Evolutionary conservation across 2,797 vertebrate genomes (phyloP).

Genomic region (Sciurus carolinensis): DNA sequence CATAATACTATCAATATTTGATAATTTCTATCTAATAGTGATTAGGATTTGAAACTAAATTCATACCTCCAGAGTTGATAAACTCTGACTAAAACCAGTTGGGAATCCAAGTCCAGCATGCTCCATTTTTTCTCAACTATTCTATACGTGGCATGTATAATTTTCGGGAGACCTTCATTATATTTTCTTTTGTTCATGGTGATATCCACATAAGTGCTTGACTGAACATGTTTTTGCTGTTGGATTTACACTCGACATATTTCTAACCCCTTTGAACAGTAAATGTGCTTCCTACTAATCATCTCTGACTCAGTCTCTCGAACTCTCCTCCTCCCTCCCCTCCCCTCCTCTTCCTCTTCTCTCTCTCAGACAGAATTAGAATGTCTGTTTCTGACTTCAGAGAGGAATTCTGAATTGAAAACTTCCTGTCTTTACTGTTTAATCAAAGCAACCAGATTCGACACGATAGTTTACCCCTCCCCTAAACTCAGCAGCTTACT

Average conservation of each 20-base stretch:
- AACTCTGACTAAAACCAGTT: neutral
- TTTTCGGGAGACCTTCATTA: neutral
- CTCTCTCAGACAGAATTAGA: neutral
- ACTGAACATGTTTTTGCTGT: neutral
- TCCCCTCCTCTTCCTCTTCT: neutral
- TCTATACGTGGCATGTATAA: neutral
- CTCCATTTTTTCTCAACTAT: neutral
- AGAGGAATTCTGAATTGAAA: constrained; percentile 56
- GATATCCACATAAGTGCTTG: neutral
- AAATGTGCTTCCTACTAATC: neutral
- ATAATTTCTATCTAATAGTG: neutral
- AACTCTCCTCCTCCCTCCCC: neutral
- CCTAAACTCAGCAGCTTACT: constrained; percentile 1
- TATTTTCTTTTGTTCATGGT: neutral
- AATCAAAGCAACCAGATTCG: constrained; percentile 27
- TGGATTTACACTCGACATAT: neutral
- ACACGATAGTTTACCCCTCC: neutral
- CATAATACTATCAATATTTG: neutral
- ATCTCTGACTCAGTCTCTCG: neutral
- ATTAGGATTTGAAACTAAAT: constrained; percentile 29
- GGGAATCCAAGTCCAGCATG: neutral
- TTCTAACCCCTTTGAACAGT: neutral
- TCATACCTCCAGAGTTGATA: neutral
- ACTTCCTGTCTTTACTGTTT: constrained; percentile 58
- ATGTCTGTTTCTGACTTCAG: neutral